phyloP scores from a whole-genome alignment of 2,888 invertebrate species.

The Plutella xylostella region DNA sequence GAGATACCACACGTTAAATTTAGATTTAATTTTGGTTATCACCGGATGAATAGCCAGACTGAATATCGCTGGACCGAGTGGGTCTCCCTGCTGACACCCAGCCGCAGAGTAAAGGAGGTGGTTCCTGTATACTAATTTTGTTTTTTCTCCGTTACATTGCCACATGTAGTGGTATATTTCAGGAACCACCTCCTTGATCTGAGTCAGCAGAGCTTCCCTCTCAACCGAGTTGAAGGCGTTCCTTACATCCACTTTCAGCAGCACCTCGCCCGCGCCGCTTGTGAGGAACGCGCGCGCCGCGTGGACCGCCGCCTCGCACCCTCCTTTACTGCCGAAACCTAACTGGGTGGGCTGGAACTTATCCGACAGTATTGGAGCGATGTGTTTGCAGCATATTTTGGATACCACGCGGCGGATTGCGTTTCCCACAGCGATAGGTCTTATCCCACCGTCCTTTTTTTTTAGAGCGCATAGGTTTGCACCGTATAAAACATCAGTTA shows the following conservation, averaged over 20 bases:
- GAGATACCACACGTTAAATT: not conserved
- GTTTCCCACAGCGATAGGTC: slow-evolving; percentile 2
- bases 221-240: not conserved
- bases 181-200: not conserved
- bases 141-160: not conserved
- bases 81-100: slow-evolving; percentile 3
- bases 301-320: slow-evolving; percentile 1
- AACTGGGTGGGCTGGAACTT: not conserved
- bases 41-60: not conserved
- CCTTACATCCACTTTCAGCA: not conserved
- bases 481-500: not conserved
- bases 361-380: not conserved
- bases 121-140: not conserved
- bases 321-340: not conserved
- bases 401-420: not conserved
- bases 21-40: not conserved
- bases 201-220: not conserved
- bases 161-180: not conserved
- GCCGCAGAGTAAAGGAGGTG: not conserved
- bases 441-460: not conserved
- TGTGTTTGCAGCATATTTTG: not conserved
- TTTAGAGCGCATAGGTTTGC: slow-evolving; percentile 1
- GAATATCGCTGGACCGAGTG: not conserved
- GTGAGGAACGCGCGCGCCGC: not conserved
- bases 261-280: not conserved